phyloP scores from a whole-genome alignment of 1,140 invertebrate genomes.

The Pissodes strobi region DNA sequence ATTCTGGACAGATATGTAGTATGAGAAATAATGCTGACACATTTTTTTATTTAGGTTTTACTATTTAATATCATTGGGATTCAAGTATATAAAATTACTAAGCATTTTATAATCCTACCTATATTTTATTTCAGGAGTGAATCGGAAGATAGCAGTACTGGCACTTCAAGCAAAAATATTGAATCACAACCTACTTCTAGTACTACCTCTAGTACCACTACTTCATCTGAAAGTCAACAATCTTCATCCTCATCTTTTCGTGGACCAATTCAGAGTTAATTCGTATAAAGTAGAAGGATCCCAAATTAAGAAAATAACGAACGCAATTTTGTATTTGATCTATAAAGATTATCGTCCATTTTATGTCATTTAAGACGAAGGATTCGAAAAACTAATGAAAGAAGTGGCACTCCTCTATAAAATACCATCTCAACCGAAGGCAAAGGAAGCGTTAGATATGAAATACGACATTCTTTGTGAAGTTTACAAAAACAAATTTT shows the following conservation, averaged over 20 bases:
- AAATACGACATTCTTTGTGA: neutral
- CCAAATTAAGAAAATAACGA: neutral
- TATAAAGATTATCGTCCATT: neutral
- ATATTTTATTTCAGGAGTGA: too few species aligned
- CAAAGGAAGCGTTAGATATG: neutral
- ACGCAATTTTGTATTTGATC: neutral
- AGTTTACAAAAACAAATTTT: neutral
- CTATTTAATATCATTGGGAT: neutral
- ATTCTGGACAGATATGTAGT: neutral
- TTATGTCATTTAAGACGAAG: neutral
- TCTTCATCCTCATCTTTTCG: neutral
- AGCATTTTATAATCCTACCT: too few species aligned
- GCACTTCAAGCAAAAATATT: neutral
- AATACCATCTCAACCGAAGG: neutral
- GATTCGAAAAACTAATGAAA: neutral
- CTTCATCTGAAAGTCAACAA: neutral
- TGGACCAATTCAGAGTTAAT: neutral
- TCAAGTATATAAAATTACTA: too few species aligned
- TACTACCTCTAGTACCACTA: neutral
- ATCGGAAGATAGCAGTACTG: too few species aligned
- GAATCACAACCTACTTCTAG: too few species aligned
- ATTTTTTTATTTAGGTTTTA: neutral
- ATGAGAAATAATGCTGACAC: neutral
- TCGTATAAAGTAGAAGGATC: neutral
- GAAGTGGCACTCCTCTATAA: neutral